Percentiles rank a stretch among this genome's conserved stretches.
Evolutionary conservation across 2,888 invertebrate species (phyloP).

Genomic region (Macrophya alboannulata): DNA sequence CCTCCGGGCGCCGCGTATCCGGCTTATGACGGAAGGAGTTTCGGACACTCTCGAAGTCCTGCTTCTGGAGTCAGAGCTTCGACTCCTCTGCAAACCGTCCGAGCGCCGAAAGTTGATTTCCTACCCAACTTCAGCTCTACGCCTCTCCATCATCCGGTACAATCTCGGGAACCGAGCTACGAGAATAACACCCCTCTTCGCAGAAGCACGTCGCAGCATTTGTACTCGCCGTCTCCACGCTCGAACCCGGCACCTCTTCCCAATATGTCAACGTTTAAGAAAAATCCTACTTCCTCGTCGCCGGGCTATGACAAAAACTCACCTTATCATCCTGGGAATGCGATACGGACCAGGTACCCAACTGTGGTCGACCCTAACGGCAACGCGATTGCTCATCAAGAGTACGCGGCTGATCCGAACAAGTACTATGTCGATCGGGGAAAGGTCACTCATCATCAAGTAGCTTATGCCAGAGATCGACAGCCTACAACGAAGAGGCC

Average conservation of each 20-base stretch:
- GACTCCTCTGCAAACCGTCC: conserved; percentile 74
- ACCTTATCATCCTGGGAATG: conserved; percentile 30
- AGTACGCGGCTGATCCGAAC: conserved; percentile 70
- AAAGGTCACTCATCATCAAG: conserved; percentile 63
- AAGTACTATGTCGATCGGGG: conserved; percentile 72
- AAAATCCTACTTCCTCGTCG: conserved; percentile 61
- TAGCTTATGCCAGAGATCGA: conserved; percentile 68
- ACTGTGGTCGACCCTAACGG: conserved; percentile 66
- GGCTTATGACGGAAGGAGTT: conserved; percentile 65
- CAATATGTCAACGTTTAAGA: conserved; percentile 76
- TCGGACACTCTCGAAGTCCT: conserved; percentile 65
- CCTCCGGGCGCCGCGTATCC: conserved; percentile 67
- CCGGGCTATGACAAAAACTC: conserved; percentile 31
- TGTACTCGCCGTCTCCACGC: conserved; percentile 66
- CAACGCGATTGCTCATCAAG: conserved; percentile 67
- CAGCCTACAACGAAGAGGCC: conserved; percentile 75
- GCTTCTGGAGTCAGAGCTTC: conserved; percentile 66
- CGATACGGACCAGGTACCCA: conserved; percentile 52
- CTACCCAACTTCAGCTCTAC: conserved; percentile 86
- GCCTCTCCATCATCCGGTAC: conserved; percentile 68
- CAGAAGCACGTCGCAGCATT: conserved; percentile 67
- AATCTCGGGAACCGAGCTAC: conserved; percentile 62
- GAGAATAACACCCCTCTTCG: conserved; percentile 62
- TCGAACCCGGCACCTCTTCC: conserved; percentile 68
- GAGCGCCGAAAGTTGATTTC: conserved; percentile 90